These are phyloP conservation scores for Spea multiplicata DNA, from an alignment of 2,113 vertebrate genomes.

Conservation along the genomic window DNA sequence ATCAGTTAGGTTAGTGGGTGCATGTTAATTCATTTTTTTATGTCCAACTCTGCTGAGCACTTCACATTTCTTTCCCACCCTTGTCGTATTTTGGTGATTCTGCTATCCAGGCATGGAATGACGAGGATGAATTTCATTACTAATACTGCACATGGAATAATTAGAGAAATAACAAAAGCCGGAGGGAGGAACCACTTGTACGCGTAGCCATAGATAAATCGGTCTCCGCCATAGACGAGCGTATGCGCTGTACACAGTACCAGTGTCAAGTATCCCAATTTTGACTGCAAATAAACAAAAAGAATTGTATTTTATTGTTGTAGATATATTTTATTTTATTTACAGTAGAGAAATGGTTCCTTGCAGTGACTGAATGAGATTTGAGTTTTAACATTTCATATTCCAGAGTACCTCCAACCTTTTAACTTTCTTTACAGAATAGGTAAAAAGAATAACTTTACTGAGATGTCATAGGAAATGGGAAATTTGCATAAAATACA, in stretches of 20 bases:
- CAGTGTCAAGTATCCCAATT: slow-evolving; percentile 83
- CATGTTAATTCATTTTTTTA: neutral
- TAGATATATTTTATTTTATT: too few relatives aligned
- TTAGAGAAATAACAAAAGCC: slow-evolving; percentile 73
- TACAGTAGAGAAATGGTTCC: too few relatives aligned
- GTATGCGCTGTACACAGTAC: slow-evolving; percentile 80
- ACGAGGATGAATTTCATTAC: slow-evolving; percentile 77
- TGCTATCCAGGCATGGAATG: slow-evolving; percentile 78
- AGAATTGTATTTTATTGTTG: too few relatives aligned
- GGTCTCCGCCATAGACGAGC: slow-evolving; percentile 75
- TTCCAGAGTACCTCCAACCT: too few relatives aligned
- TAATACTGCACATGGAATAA: slow-evolving; percentile 77
- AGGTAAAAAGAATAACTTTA: too few relatives aligned
- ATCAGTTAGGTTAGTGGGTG: too few relatives aligned
- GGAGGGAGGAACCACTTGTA: slow-evolving; percentile 83
- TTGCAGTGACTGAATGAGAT: too few relatives aligned
- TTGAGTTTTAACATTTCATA: too few relatives aligned
- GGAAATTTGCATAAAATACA: too few relatives aligned
- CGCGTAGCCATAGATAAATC: slow-evolving; percentile 62
- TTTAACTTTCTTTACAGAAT: too few relatives aligned
- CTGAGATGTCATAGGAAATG: too few relatives aligned
- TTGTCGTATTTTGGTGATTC: slow-evolving; percentile 75
- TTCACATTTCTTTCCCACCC: slow-evolving; percentile 79
- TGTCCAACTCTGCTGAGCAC: slow-evolving; percentile 16
- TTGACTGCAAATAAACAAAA: slow-evolving; percentile 71